Conservation (phyloP, 2,888 invertebrate genomes). For the Metallyticus violacea region DNA sequence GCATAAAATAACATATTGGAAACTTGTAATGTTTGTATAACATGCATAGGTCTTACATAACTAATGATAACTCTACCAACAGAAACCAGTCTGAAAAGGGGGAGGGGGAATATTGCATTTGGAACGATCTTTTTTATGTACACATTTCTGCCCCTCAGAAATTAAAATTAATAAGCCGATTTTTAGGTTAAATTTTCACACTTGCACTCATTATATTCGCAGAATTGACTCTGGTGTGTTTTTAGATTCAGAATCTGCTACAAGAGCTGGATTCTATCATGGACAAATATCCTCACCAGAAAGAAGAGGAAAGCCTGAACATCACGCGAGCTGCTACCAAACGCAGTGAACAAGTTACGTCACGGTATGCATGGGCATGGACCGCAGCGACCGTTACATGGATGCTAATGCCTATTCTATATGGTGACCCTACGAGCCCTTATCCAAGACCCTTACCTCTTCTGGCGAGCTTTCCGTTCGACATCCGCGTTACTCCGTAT, state of each 20-base stretch:
- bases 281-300: background rate
- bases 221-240: background rate
- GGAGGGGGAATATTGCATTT: too few relatives aligned
- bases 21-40: too few relatives aligned
- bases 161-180: too few relatives aligned
- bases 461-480: background rate
- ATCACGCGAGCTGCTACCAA: background rate
- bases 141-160: too few relatives aligned
- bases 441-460: background rate
- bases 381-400: background rate
- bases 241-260: background rate
- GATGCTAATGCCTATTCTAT: background rate
- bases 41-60: too few relatives aligned
- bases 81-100: too few relatives aligned
- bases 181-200: too few relatives aligned
- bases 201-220: too few relatives aligned
- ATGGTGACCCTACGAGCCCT: background rate
- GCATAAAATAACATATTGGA: too few relatives aligned
- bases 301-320: background rate
- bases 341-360: background rate
- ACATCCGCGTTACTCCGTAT: background rate
- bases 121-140: too few relatives aligned
- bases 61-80: too few relatives aligned
- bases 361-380: background rate
- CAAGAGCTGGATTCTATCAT: background rate